Conservation (phyloP, 2,888 invertebrate genomes). For the Doris montereyensis region DNA sequence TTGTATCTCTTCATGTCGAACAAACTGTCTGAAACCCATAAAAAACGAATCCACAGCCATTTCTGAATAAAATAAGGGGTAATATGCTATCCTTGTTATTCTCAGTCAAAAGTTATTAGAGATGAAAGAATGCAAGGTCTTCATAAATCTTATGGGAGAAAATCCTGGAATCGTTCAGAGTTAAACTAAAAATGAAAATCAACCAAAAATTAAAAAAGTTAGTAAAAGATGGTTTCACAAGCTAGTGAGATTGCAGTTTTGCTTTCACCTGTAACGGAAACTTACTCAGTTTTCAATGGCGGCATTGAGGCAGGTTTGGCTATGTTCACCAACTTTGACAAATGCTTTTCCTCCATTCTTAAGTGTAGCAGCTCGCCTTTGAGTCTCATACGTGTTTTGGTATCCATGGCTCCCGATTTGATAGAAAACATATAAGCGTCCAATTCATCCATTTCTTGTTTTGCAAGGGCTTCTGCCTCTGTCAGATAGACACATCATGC, state of each 20-base stretch:
- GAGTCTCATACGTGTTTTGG: conserved; percentile 71
- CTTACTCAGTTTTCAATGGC: conserved; percentile 50
- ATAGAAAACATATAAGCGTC: conserved; percentile 84
- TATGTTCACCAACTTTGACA: conserved; percentile 83
- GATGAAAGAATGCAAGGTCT: no score
- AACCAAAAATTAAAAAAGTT: neutral
- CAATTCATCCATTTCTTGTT: conserved; percentile 81
- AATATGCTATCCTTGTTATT: no score
- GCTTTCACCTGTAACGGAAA: neutral
- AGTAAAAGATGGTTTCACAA: neutral
- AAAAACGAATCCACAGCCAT: no score
- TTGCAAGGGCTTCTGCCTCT: conserved; percentile 59
- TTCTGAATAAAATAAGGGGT: no score
- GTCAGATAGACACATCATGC: no score
- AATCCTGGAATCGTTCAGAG: no score
- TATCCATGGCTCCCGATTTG: conserved; percentile 73
- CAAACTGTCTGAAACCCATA: no score
- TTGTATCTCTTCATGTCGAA: no score
- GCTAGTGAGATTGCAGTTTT: neutral
- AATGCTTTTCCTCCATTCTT: conserved; percentile 80
- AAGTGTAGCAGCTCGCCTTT: conserved; percentile 79
- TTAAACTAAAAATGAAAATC: neutral
- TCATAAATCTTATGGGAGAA: neutral
- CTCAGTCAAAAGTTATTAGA: no score
- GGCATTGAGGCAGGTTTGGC: conserved; percentile 73